Evolutionary conservation across 2,797 vertebrate genomes (phyloP).

Genomic region (Pseudochromis fuscus): DNA sequence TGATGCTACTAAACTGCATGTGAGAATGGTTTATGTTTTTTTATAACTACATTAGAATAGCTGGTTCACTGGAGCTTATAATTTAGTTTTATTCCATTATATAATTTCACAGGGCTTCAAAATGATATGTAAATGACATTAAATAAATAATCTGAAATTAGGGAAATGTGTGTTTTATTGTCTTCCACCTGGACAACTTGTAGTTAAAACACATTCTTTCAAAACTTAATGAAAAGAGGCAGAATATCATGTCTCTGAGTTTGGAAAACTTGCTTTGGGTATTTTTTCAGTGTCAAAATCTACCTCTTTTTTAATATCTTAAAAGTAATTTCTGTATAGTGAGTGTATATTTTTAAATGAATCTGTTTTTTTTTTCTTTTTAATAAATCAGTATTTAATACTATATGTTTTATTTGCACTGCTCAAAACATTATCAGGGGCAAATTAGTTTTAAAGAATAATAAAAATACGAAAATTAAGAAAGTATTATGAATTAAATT

Average conservation of each 20-base stretch:
- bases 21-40: constrained; percentile 12
- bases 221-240: constrained; percentile 25
- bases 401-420: constrained; percentile 31
- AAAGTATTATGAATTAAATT: constrained; percentile 28
- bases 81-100: constrained; percentile 13
- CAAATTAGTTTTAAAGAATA: constrained; percentile 13
- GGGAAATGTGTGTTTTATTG: constrained; percentile 13
- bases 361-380: no score
- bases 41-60: constrained; percentile 30
- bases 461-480: constrained; percentile 25
- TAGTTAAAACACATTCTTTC: constrained; percentile 8
- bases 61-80: constrained; percentile 37
- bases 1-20: constrained; percentile 37
- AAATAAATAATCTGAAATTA: constrained; percentile 26
- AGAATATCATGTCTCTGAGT: constrained; percentile 5
- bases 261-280: background rate
- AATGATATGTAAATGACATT: constrained; percentile 42
- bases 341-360: background rate
- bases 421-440: constrained; percentile 7
- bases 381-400: constrained; percentile 4
- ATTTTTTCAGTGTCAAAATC: background rate
- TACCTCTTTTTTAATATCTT: background rate
- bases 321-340: constrained; percentile 16
- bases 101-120: constrained; percentile 36
- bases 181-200: constrained; percentile 2